Evolutionary conservation across 2,888 invertebrate species (phyloP).

Genomic region (Odontocolon sp.): DNA sequence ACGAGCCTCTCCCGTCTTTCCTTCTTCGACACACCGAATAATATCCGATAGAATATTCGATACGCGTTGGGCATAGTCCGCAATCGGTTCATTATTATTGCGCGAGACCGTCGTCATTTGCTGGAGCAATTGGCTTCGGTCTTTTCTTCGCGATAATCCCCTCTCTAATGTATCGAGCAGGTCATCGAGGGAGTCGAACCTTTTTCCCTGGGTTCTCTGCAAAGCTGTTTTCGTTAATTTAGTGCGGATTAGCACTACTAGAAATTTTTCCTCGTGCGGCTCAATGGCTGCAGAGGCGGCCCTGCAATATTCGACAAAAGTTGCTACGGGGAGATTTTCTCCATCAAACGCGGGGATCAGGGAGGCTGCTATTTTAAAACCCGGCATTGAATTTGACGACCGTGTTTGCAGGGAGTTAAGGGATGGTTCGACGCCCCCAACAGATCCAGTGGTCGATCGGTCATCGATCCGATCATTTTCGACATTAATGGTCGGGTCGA

Average conservation of each 20-base stretch:
- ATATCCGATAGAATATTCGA: neutral
- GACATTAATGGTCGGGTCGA: neutral
- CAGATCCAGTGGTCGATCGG: neutral
- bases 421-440: neutral
- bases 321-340: neutral
- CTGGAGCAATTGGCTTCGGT: neutral
- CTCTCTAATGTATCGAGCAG: neutral
- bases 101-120: neutral
- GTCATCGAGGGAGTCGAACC: neutral
- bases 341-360: neutral
- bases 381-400: neutral
- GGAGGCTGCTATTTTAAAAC: neutral
- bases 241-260: neutral
- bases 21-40: neutral
- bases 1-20: neutral
- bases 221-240: conserved; percentile 16
- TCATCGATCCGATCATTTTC: too few species aligned
- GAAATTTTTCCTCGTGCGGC: neutral
- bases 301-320: neutral
- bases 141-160: too few species aligned
- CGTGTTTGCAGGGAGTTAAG: neutral
- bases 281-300: neutral
- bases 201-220: neutral
- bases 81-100: neutral
- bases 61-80: conserved; percentile 4